Evolutionary conservation across 1,140 invertebrate species (phyloP), one percentile per base, ranked within the genome.

Genomic region (Lordiphosa clarofinis): DNA sequence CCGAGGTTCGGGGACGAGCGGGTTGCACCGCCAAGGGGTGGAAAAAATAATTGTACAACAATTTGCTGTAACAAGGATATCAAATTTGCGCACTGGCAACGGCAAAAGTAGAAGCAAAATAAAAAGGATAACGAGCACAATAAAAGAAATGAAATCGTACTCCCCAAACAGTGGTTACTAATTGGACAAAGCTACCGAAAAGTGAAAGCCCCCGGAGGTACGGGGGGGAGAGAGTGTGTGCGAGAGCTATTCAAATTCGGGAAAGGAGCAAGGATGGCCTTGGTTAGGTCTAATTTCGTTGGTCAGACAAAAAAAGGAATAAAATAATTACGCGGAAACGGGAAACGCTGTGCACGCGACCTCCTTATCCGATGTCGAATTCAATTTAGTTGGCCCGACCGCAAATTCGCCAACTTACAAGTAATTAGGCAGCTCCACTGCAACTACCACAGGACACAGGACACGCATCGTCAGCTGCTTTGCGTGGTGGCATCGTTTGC

Each of bases 81-180:
- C 78, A 84, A 84, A 84, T 84, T 84, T 84, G 78, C 78, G 56
- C 72, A 82, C 61, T 33, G 36, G 21, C 44, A 59, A 48, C 48
- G 24, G 40, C 40, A 43, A 28, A 44, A 40, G 21, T 7, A 42
- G 35, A 31, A 31, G 56, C 50, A 62, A 73, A 76, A 84, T 73
- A 84, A 84, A 84, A 84, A 78, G 78, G 78, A 84, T 84, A 84
- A 84, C 78, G 78, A 84, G 79, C 73, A 84, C 79, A 84, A 84
- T 84, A 84, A 84, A 86, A 84, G 78, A 84, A 84, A 78, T 86
- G 78, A 84, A 84, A 84, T 73, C 78, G 79, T 84, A 84, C 60
- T 73, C 79, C 78, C 64, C 55, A 33, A 86, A 84, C 79, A 63
- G 78, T 44, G 28, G 43, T 84, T 84, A 82, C 78, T 84, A 84